These are phyloP conservation scores for Abscondita cerata DNA, from an alignment of 2,888 invertebrate genomes.

Conservation along the genomic window DNA sequence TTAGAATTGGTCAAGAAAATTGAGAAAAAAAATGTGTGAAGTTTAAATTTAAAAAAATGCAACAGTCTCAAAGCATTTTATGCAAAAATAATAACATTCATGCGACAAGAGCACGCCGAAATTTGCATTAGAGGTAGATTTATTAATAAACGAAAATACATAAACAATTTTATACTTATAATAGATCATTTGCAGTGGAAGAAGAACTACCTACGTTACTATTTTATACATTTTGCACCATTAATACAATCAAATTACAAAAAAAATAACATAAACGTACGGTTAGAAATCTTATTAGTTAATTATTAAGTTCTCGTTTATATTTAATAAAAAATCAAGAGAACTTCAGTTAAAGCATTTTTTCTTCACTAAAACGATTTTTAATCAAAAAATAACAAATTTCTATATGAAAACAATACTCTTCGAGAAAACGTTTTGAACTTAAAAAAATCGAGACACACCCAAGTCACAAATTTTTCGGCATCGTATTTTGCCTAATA, in stretches of 20 bases:
- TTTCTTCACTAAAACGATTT: conserved; percentile 34
- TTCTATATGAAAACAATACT: conserved; percentile 27
- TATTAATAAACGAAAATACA: conserved; percentile 60
- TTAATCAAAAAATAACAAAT: conserved; percentile 31
- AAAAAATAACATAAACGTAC: conserved; percentile 34
- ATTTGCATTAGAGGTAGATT: conserved; percentile 60
- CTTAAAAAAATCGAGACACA: conserved; percentile 14
- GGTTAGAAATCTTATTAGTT: conserved; percentile 28
- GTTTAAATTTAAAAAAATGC: no score
- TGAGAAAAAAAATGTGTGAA: no score
- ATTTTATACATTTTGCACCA: conserved; percentile 36
- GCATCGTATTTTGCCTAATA: conserved; percentile 4
- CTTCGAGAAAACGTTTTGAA: conserved; percentile 18
- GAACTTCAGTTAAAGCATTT: conserved; percentile 36
- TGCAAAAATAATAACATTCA: no score
- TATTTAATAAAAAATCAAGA: not conserved
- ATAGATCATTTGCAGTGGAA: conserved; percentile 51
- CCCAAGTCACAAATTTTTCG: conserved; percentile 8
- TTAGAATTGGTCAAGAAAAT: no score
- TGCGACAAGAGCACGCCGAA: no score
- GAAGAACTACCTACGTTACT: conserved; percentile 27
- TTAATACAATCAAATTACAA: conserved; percentile 30
- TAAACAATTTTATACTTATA: conserved; percentile 55
- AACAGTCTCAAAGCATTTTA: no score
- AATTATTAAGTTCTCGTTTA: conserved; percentile 22